A percentile compares a stretch with the other conserved stretches of the same genome.
These are phyloP conservation scores for Chaunax sp. DNA, from an alignment of 2,797 vertebrate species.

Conservation along the genomic window DNA sequence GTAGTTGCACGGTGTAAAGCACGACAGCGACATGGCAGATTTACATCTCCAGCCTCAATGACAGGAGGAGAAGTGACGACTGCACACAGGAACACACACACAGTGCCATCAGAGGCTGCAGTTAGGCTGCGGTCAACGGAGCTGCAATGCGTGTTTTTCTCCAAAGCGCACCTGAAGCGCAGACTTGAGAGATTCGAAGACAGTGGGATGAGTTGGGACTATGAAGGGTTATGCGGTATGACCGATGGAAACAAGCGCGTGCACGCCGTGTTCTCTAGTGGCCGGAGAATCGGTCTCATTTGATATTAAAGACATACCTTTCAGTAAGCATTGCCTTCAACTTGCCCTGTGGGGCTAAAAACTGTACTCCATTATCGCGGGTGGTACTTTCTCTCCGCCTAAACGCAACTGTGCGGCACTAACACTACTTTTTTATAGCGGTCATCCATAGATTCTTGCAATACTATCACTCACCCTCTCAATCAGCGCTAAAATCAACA, in stretches of 20 bases:
- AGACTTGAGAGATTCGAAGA: conserved; percentile 43
- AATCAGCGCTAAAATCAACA: conserved; percentile 4
- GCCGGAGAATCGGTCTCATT: conserved; percentile 4
- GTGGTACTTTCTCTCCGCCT: conserved; percentile 47
- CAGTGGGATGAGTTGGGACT: conserved; percentile 49
- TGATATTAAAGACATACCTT: conserved; percentile 20
- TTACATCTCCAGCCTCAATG: conserved; percentile 38
- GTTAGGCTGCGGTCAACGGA: conserved; percentile 62
- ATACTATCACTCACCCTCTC: conserved; percentile 15
- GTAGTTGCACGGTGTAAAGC: conserved; percentile 26
- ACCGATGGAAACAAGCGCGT: conserved; percentile 14
- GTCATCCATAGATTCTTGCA: conserved; percentile 19
- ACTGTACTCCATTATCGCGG: conserved; percentile 6
- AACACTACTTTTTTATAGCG: conserved; percentile 58
- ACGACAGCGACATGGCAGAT: conserved; percentile 42
- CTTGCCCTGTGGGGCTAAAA: conserved; percentile 34
- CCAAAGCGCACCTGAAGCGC: conserved; percentile 72
- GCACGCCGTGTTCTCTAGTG: conserved; percentile 3
- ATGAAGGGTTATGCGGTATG: conserved; percentile 34
- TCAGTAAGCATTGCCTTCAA: conserved; percentile 29
- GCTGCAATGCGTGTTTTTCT: conserved; percentile 83
- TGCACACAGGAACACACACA: conserved; percentile 13
- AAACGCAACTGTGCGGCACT: conserved; percentile 18
- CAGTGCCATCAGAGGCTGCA: conserved; percentile 52
- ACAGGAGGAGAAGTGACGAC: conserved; percentile 8